Evolutionary conservation across 2,797 vertebrate species (phyloP), one percentile per base, ranked within the genome.

Genomic region (Acrocephalus scirpaceus): DNA sequence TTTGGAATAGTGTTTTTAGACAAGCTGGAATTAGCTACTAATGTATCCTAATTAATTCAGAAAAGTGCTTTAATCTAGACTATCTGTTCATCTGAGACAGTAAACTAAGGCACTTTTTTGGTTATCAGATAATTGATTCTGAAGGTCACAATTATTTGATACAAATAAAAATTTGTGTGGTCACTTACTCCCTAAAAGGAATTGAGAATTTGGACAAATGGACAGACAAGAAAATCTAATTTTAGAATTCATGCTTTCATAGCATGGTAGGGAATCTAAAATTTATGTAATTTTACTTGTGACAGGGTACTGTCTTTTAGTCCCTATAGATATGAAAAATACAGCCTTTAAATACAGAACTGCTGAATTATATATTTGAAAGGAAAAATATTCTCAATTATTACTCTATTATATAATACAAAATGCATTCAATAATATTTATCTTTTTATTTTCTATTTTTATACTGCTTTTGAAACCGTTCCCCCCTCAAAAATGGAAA

Each of bases 201-300:
- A 42, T 50, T 76, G 32, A 78, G 30, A 16, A 40, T 72, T 86
- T 2, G 18, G 56, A 70, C n/a, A 92, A 60, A 53, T 15, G 16
- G 30, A 45, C 13, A 40, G n/a, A 73, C 73, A 65, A 56, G 3
- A 85, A 74, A 42, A 2, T 26, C 38, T 47, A 11, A 19, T 95
- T 97, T 89, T 79, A 60, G 44, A 86, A 88, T 90, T 75, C 34
- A 65, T 56, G 32, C 14, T 30, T 87, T 82, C 27, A 16, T 21
- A 60, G 50, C 34, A 7, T 26, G 14, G 64, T 50, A 64, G 29
- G 27, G 30, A 71, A 87, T 86, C 40, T 80, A 58, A 93, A 51
- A 71, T 66, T 8, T 86, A 25, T 80, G 47, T 93, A 86, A 96
- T 92, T 94, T 51, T 94, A 36, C 74, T 90, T 95, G 72, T 77